Evolutionary conservation across 2,113 vertebrate genomes (phyloP).

Genomic region (Pelmatolapia mariae): DNA sequence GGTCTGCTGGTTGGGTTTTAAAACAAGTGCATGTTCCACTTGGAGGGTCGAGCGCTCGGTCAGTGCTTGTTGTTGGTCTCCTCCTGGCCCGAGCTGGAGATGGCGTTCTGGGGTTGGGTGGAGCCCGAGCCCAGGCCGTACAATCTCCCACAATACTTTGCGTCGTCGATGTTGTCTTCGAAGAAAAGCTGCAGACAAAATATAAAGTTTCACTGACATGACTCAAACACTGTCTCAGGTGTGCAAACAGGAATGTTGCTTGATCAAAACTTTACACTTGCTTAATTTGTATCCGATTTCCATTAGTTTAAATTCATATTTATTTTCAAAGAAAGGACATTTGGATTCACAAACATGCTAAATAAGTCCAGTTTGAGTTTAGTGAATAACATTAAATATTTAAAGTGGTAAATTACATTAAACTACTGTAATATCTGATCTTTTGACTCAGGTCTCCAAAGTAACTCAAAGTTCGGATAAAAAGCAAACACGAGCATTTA

Average conservation of each 20-base stretch:
- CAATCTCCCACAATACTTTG: slow-evolving; percentile 94
- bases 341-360: not conserved
- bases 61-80: slow-evolving; percentile 80
- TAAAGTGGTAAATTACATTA: not conserved
- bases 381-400: not conserved
- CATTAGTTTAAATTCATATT: not conserved
- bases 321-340: not conserved
- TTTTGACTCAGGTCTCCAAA: not conserved
- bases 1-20: slow-evolving; percentile 59
- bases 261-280: not conserved
- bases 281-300: accelerated
- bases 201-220: not conserved
- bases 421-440: not conserved
- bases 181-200: slow-evolving; percentile 84
- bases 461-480: accelerated
- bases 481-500: not conserved
- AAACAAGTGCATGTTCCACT: slow-evolving; percentile 62
- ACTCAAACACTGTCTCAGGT: not conserved
- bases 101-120: slow-evolving; percentile 88
- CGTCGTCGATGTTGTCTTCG: slow-evolving; percentile 98
- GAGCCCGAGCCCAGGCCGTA: slow-evolving; percentile 95
- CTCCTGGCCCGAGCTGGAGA: slow-evolving; percentile 70
- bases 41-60: slow-evolving; percentile 11
- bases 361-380: not conserved
- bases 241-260: not conserved